Percentiles rank a stretch among this genome's conserved stretches.
phyloP scores from a whole-genome alignment of 2,113 vertebrate species.

The Solea solea region DNA sequence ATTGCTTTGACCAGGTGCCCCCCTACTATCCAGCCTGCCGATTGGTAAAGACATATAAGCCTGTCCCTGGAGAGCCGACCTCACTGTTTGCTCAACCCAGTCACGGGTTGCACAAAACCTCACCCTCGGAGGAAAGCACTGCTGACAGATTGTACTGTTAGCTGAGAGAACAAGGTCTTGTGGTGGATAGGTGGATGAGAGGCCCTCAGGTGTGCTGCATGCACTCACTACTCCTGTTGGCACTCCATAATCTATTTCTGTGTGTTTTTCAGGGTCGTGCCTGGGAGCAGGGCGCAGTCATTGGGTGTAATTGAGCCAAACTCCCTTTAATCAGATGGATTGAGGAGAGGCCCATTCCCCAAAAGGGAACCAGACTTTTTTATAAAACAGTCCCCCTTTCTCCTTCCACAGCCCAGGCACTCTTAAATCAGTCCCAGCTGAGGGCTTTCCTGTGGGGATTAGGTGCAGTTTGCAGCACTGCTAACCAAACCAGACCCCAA shows the following conservation, averaged over 20 bases:
- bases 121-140: constrained; percentile 32
- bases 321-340: constrained; percentile 79
- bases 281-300: constrained; percentile 54
- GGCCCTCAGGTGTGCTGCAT: constrained; percentile 43
- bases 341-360: constrained; percentile 59
- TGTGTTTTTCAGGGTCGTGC: constrained; percentile 59
- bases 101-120: constrained; percentile 66
- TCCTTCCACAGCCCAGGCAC: constrained; percentile 31
- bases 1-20: constrained; percentile 33
- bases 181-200: constrained; percentile 20
- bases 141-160: constrained; percentile 54
- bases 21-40: constrained; percentile 13
- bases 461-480: constrained; percentile 73
- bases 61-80: constrained; percentile 52
- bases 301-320: constrained; percentile 77
- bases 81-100: constrained; percentile 56
- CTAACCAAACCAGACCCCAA: constrained; percentile 58
- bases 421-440: constrained; percentile 81
- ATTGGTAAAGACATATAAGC: constrained; percentile 53
- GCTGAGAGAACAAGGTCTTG: constrained; percentile 15
- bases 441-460: constrained; percentile 75
- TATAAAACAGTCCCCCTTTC: constrained; percentile 60
- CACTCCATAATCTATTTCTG: constrained; percentile 37
- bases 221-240: constrained; percentile 24
- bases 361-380: constrained; percentile 56